Base-by-base conservation (phyloP, 2,113 vertebrate genomes). In the Labeo catla region DNA sequence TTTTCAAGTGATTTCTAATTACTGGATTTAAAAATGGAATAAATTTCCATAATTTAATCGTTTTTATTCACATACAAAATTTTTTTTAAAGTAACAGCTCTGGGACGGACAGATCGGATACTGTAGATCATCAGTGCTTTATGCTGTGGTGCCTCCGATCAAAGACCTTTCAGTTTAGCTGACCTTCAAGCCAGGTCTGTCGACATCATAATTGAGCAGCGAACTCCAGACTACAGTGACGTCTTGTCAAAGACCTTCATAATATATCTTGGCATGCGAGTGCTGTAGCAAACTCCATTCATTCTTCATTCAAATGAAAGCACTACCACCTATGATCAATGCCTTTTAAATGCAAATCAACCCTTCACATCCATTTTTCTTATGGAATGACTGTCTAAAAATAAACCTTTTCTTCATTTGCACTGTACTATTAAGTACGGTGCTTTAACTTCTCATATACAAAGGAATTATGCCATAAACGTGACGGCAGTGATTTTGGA, bases 141-240 rank as follows among this genome's bases (percentile, higher is more conserved):
- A 45, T 2, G 3, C 77, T 4, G 21, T 5, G 57, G 21, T 63
- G 39, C 36, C 23, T 65, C 43, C 36, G 11, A 61, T 65, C 65
- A 54, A 83, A 54, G 47, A 70, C 65, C 9, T 54, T 70, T 83
- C 81, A 39, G 28, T 36, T 65, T 6, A 49, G 13, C 13, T 70
- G 81, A 70, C 81, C 65, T 83, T 83, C 47, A 70, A 66, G 13
- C 59, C 79, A 81, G 11, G 63, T 54, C 11, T 65, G n/a, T 66
- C 3, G 23, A 39, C 63, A 12, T 39, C 47, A 50, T 52, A 83
- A 70, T 8, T 1, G 16, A 54, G 81, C 45, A 70, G 63, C 28
- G 52, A 52, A 54, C 4, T 21, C 63, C 61, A 52, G n/a, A 19
- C 21, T 80, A 61, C 57, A 61, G 10, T 50, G 80, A 23, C 8